A percentile compares a stretch with the other conserved stretches of the same genome.
These are phyloP conservation scores for Coelopa frigida DNA, from an alignment of 1,140 invertebrate species.

Conservation along the genomic window DNA sequence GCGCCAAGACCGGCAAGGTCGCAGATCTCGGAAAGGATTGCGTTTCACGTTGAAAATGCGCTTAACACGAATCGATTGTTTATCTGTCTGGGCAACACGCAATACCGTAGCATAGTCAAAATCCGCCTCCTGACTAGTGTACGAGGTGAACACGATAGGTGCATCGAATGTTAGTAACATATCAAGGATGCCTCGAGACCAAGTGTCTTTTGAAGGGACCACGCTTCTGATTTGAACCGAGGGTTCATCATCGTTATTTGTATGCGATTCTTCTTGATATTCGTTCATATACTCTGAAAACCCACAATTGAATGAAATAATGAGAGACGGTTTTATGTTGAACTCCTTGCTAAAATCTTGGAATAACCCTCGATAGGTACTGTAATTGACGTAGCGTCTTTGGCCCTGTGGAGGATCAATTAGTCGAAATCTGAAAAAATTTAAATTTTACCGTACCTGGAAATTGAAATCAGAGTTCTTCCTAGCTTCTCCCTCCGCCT, in stretches of 20 bases:
- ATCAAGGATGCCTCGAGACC: slow-evolving; percentile 3
- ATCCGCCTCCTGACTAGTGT: slow-evolving; percentile 6
- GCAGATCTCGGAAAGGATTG: slow-evolving; percentile 12
- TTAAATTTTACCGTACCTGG: background rate
- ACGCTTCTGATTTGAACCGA: background rate
- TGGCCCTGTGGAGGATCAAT: background rate
- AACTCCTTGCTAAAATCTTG: slow-evolving; percentile 1
- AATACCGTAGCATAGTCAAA: slow-evolving; percentile 8
- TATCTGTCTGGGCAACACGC: background rate
- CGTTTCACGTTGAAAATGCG: background rate
- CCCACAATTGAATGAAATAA: slow-evolving; percentile 10
- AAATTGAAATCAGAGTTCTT: background rate
- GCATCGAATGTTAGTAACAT: slow-evolving; percentile 6
- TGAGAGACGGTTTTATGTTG: background rate
- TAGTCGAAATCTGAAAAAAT: background rate
- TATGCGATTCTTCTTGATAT: no score
- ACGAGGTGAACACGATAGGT: slow-evolving; percentile 14
- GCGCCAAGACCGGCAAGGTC: slow-evolving; percentile 11
- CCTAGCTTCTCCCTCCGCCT: background rate
- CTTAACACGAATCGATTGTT: background rate
- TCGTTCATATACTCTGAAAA: slow-evolving; percentile 10
- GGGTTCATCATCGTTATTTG: no score
- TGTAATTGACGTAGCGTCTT: background rate
- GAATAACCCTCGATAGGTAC: background rate
- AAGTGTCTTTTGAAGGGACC: background rate